These are phyloP conservation scores for Hypotaenidia okinawae DNA, from an alignment of 2,797 vertebrate species.

Conservation along the genomic window DNA sequence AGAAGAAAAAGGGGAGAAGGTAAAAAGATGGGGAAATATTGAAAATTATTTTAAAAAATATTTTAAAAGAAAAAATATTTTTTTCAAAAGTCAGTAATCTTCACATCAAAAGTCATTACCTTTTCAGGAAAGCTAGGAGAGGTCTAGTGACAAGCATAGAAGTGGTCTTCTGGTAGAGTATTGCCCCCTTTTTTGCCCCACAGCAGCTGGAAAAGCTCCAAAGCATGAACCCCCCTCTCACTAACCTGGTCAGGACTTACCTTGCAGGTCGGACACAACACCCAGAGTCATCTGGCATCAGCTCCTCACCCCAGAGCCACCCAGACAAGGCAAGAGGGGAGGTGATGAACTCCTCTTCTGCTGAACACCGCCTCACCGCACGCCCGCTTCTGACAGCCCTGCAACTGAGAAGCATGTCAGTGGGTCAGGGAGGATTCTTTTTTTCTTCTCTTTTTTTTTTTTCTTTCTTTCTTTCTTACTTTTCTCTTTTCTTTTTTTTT, in stretches of 20 bases:
- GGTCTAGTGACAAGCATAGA: not conserved
- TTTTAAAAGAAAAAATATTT: not conserved
- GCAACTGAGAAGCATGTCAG: not conserved
- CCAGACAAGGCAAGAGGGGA: not conserved
- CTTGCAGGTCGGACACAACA: fast-evolving
- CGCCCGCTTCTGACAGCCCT: not conserved
- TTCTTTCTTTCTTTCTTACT: too few relatives aligned
- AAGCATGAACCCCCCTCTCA: fast-evolving
- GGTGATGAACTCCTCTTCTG: not conserved
- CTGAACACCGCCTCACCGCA: not conserved
- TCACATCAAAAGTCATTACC: not conserved
- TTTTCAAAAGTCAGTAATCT: not conserved
- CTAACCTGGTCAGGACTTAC: not conserved
- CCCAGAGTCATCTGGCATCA: fast-evolving
- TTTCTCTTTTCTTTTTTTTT: not conserved
- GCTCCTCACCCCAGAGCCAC: not conserved
- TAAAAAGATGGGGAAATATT: too few relatives aligned
- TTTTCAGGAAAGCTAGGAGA: not conserved
- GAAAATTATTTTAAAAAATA: too few relatives aligned
- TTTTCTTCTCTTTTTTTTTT: not conserved
- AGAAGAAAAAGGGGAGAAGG: not conserved
- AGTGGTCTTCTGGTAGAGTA: not conserved
- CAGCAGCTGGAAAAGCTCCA: not conserved
- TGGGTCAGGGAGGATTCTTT: not conserved
- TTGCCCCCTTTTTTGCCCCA: not conserved